Conservation (phyloP, 2,797 vertebrate genomes). For the Hemibagrus guttatus region DNA sequence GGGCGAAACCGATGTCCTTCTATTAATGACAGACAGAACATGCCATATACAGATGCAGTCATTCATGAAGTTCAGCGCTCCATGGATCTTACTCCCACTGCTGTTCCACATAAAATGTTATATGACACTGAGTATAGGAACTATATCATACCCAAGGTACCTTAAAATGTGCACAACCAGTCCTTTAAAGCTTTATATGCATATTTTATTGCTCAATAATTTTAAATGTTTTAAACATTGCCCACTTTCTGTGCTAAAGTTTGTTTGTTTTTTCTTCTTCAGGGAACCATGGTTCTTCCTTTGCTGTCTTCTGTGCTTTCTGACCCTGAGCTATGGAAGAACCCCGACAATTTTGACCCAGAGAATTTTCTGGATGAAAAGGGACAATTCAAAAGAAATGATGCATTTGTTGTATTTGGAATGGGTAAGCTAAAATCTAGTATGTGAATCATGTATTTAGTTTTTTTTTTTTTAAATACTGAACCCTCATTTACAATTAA, state of each 20-base stretch:
- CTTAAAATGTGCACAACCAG: background rate
- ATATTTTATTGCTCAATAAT: background rate
- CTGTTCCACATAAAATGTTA: conserved; percentile 56
- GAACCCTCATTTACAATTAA: background rate
- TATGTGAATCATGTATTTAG: background rate
- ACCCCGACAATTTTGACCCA: conserved; percentile 66
- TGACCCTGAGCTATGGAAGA: conserved; percentile 66
- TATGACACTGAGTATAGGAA: conserved; percentile 54
- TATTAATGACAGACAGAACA: conserved; percentile 54
- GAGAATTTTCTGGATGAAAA: conserved; percentile 71
- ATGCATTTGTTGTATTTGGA: conserved; percentile 70
- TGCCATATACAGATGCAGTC: conserved; percentile 67
- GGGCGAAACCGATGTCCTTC: conserved; percentile 44
- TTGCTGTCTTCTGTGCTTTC: conserved; percentile 59
- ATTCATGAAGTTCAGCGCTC: conserved; percentile 61
- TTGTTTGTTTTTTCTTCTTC: conserved; percentile 12
- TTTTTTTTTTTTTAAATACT: background rate
- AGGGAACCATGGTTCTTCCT: conserved; percentile 57
- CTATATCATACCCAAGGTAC: conserved; percentile 62
- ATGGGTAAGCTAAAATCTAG: conserved; percentile 56
- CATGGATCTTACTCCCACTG: conserved; percentile 57
- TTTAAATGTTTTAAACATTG: background rate
- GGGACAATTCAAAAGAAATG: conserved; percentile 68
- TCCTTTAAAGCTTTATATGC: background rate
- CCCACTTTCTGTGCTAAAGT: background rate